Evolutionary conservation across 2,113 vertebrate genomes (phyloP), one percentile per base, ranked within the genome.

Genomic region (Myotis brandtii): DNA sequence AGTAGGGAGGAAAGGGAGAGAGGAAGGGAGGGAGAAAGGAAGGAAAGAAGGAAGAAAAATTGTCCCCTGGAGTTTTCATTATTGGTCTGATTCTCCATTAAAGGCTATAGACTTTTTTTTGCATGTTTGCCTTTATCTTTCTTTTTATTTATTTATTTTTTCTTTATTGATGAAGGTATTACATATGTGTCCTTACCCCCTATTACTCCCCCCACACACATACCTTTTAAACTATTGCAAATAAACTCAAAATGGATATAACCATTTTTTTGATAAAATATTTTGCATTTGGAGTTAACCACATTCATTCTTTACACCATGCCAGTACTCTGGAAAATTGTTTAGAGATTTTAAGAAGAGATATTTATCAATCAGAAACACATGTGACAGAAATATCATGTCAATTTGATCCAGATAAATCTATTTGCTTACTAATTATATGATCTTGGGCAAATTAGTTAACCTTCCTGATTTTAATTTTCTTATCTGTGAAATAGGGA

Each of bases 201-300:
- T 8, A 59, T 10, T 59, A 1, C 23, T 10, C 56, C 21, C 56
- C 23, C 56, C n/a, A n/a, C n/a, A n/a, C n/a, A n/a, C n/a, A n/a
- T n/a, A n/a, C n/a, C n/a, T n/a, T n/a, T n/a, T n/a, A n/a, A n/a
- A n/a, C n/a, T n/a, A n/a, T n/a, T n/a, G n/a, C n/a, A n/a, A 23
- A 59, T 25, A 59, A 59, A 59, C 56, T 59, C 56, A 59, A 59
- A 59, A 59, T 59, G 56, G 20, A 59, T 59, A 59, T 59, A 59
- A 21, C 8, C 8, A 30, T 86, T 85, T 95, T 95, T 85, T 25
- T 91, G 52, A 77, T 37, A 86, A 70, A 89, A 82, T n/a, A 32
- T 48, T 86, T 27, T 82, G 20, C 23, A 59, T 80, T 27, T 88
- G 23, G 10, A 77, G 8, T 93, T 88, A 82, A 18, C 46, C 16